These are phyloP conservation scores for Embidobia sp. DNA, from an alignment of 2,888 invertebrate species.

Conservation along the genomic window DNA sequence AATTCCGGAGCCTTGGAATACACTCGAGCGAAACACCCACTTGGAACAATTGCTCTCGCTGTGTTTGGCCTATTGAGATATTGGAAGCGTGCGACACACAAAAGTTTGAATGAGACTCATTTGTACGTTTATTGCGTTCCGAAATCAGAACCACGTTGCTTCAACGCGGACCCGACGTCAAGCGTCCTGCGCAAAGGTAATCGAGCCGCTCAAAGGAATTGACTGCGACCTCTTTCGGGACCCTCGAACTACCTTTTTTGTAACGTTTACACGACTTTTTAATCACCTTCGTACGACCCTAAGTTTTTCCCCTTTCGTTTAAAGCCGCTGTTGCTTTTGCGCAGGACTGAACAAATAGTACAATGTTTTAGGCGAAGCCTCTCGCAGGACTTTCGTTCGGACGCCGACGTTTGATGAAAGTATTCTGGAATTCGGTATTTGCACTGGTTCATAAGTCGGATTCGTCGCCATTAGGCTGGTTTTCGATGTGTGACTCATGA, in stretches of 20 bases:
- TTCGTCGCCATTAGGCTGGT: neutral
- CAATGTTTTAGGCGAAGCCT: too few species aligned
- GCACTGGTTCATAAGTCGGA: conserved; percentile 9
- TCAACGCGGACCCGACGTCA: too few species aligned
- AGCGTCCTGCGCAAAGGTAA: too few species aligned
- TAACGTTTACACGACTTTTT: too few species aligned
- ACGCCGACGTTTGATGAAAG: conserved; percentile 10
- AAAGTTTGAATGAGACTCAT: conserved; percentile 28
- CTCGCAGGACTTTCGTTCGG: conserved; percentile 22
- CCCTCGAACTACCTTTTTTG: too few species aligned
- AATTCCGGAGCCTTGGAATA: conserved; percentile 40
- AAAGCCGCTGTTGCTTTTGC: conserved; percentile 20
- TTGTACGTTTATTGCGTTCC: conserved; percentile 29
- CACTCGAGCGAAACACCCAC: conserved; percentile 37
- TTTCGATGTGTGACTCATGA: conserved; percentile 72
- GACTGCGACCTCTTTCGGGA: too few species aligned
- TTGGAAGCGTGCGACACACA: conserved; percentile 65
- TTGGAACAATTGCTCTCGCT: conserved; percentile 56
- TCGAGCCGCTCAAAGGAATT: too few species aligned
- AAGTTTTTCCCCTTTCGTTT: too few species aligned
- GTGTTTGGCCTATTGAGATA: conserved; percentile 71
- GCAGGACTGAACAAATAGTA: conserved; percentile 10
- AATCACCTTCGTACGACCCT: too few species aligned
- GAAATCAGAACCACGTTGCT: too few species aligned
- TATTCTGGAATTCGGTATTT: conserved; percentile 27